phyloP scores from a whole-genome alignment of 2,888 invertebrate genomes.

The Flexamia atlantica region DNA sequence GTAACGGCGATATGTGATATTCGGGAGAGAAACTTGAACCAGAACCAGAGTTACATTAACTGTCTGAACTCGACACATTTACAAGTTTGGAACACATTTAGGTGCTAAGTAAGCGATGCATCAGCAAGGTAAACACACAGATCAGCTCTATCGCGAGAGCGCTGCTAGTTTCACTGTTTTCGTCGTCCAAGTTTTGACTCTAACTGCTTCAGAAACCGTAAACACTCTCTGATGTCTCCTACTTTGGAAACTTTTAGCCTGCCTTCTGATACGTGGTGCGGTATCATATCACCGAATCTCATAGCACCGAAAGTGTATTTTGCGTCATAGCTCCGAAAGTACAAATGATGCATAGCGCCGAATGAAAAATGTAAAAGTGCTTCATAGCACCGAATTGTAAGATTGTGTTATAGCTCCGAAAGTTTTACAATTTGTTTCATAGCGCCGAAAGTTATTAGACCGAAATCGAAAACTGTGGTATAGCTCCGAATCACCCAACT shows the following conservation, averaged over 20 bases:
- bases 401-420: too few relatives aligned
- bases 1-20: not conserved
- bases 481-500: too few relatives aligned
- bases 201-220: constrained; percentile 12
- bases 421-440: too few relatives aligned
- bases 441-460: too few relatives aligned
- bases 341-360: too few relatives aligned
- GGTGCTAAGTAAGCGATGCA: constrained; percentile 1
- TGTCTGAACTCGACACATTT: constrained; percentile 4
- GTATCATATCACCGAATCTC: too few relatives aligned
- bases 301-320: too few relatives aligned
- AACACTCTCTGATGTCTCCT: constrained; percentile 19
- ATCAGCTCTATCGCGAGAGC: constrained; percentile 1
- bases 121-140: constrained; percentile 14
- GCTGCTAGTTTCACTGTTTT: constrained; percentile 1
- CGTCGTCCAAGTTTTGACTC: constrained; percentile 21
- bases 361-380: too few relatives aligned
- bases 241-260: not conserved
- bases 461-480: too few relatives aligned
- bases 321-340: too few relatives aligned
- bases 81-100: constrained; percentile 13
- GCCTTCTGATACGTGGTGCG: not conserved
- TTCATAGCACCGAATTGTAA: too few relatives aligned
- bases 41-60: not conserved
- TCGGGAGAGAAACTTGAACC: constrained; percentile 14